phyloP scores from a whole-genome alignment of 2,888 invertebrate species.

The Luffia ferchaultella region DNA sequence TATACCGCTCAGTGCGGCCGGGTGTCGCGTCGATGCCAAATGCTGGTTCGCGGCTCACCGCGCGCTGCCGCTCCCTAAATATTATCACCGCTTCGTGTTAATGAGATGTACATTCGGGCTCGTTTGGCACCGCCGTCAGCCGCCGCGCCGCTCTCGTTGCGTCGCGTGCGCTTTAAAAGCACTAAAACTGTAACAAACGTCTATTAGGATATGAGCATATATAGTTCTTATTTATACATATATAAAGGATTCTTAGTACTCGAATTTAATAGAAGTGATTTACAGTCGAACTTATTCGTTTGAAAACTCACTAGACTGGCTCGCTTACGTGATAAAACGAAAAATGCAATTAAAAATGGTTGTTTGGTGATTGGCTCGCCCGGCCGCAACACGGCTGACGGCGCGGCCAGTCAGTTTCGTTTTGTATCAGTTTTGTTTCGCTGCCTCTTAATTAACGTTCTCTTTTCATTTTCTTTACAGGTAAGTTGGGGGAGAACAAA shows the following conservation, averaged over 20 bases:
- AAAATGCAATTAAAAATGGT: too few species aligned
- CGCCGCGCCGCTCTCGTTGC: slow-evolving; percentile 17
- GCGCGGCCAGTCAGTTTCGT: not conserved
- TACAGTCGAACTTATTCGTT: too few species aligned
- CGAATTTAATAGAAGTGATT: too few species aligned
- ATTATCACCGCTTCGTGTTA: slow-evolving; percentile 47
- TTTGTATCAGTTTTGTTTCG: slow-evolving; percentile 55
- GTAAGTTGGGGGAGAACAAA: slow-evolving; percentile 56
- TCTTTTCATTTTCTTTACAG: slow-evolving; percentile 62
- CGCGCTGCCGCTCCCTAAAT: slow-evolving; percentile 43
- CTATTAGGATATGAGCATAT: too few species aligned
- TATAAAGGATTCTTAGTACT: too few species aligned
- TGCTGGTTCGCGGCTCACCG: slow-evolving; percentile 63
- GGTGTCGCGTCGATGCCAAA: slow-evolving; percentile 54
- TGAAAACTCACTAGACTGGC: too few species aligned
- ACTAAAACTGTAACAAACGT: not conserved
- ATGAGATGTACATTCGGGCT: slow-evolving; percentile 50
- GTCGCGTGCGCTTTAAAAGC: slow-evolving; percentile 5
- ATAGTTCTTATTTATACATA: too few species aligned
- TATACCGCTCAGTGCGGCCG: slow-evolving; percentile 45
- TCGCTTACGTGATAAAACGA: too few species aligned
- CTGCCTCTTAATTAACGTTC: slow-evolving; percentile 64
- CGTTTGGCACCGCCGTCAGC: slow-evolving; percentile 39
- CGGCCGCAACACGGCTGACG: not conserved
- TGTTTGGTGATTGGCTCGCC: too few species aligned